Base-by-base conservation (phyloP, 2,113 vertebrate genomes). In the Pangasianodon gigas region DNA sequence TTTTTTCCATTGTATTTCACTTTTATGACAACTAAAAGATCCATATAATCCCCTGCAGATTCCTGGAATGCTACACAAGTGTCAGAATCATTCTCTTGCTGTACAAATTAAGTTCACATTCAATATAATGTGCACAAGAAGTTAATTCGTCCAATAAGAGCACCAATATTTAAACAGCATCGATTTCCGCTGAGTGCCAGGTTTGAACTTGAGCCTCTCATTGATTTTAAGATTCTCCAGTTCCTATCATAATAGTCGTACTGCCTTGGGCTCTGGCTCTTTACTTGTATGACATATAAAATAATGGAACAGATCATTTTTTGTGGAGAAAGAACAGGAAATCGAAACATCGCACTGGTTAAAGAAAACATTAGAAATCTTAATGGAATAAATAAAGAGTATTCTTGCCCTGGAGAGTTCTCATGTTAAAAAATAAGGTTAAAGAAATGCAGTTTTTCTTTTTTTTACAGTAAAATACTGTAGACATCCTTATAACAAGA, bases 111-210 rank as follows among this genome's bases (percentile, higher is more conserved):
- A 74, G 52, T 79, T 74, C 11, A 14, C 7, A 4, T 84, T 74
- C 67, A 87, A 58, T 46, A 89, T 89, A 46, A 87, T 69, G 77
- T 51, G 86, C 54, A 14, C 44, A 62, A 62, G 13, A 56, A 65
- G 89, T 65, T 87, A 37, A 89, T 89, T 86, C 44, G 51, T 91
- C 77, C 32, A 79, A 83, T 88, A 86, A 58, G 32, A 44, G 52
- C 51, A 6, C 51, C 71, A 48, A 88, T 86, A 88, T 91, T 91
- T 88, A 84, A 65, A 89, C 60, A 77, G 81, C 32, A 90, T 90
- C 52, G 71, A 90, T 90, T 91, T 88, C 67, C 69, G 44, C 52
- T 86, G 60, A 91, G 89, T 85, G 87, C 87, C 60, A 75, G 85
- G 60, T 85, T 88, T 90, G 65, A 91, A 89, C 77, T 80, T 89